Percentiles rank a stretch among this genome's conserved stretches.
These are phyloP conservation scores for Anthoptus insignis DNA, from an alignment of 2,888 invertebrate genomes.

Conservation along the genomic window DNA sequence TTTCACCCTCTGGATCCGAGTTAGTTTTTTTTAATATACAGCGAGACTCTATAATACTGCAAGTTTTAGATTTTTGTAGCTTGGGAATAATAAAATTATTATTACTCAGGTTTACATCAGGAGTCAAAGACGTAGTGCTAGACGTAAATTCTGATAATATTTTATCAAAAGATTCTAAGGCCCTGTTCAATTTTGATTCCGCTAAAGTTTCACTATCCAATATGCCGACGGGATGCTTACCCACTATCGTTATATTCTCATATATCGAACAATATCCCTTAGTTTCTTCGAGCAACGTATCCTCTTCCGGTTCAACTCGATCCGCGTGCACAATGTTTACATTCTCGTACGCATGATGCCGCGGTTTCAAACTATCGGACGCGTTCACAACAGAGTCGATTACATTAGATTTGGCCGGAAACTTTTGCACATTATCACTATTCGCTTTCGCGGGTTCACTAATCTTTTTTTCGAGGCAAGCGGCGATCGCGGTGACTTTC, in stretches of 20 bases:
- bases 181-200: constrained; percentile 77
- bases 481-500: constrained; percentile 82
- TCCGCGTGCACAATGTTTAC: constrained; percentile 70
- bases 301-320: constrained; percentile 53
- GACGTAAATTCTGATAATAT: constrained; percentile 77
- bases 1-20: constrained; percentile 76
- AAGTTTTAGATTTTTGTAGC: constrained; percentile 90
- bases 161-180: constrained; percentile 83
- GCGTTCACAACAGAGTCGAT: constrained; percentile 65
- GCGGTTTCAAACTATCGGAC: constrained; percentile 60
- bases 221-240: constrained; percentile 56
- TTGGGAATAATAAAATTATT: constrained; percentile 81
- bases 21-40: constrained; percentile 88
- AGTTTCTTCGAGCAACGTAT: constrained; percentile 70
- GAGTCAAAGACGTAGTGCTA: constrained; percentile 62
- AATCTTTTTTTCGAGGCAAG: constrained; percentile 78
- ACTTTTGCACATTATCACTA: constrained; percentile 78
- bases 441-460: constrained; percentile 71
- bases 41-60: constrained; percentile 90
- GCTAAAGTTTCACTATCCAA: constrained; percentile 52
- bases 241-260: constrained; percentile 80
- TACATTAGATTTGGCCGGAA: constrained; percentile 63
- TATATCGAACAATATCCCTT: constrained; percentile 82
- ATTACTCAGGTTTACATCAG: constrained; percentile 60
- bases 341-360: constrained; percentile 79